phyloP scores from a whole-genome alignment of 2,113 vertebrate species.

The Podarcis muralis region DNA sequence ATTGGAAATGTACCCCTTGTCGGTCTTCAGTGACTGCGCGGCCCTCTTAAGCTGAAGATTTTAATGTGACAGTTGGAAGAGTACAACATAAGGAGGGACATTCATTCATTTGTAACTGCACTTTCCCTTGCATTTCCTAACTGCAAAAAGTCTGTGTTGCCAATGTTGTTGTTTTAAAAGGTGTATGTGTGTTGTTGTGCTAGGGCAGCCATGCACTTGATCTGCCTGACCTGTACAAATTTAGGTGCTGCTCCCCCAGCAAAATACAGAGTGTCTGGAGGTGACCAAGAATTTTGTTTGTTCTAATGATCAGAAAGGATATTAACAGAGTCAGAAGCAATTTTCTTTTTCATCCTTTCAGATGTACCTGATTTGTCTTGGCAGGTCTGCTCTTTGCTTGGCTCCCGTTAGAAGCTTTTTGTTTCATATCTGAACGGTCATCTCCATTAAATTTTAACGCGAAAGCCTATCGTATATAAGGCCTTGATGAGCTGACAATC shows the following conservation, averaged over 20 bases:
- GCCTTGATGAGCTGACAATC: constrained; percentile 34
- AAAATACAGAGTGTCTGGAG: no score
- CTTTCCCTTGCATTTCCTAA: no score
- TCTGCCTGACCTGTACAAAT: no score
- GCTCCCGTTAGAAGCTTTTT: constrained; percentile 44
- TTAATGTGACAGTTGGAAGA: constrained; percentile 26
- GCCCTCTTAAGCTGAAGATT: neutral
- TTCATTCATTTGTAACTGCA: neutral
- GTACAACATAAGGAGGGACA: constrained; percentile 18
- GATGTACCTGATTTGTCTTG: constrained; percentile 17
- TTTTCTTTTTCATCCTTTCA: constrained; percentile 49
- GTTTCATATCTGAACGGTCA: constrained; percentile 51
- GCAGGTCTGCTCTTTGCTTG: constrained; percentile 46
- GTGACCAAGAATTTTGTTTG: constrained; percentile 32
- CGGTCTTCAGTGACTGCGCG: neutral
- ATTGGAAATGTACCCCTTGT: neutral
- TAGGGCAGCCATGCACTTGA: no score
- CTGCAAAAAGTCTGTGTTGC: no score
- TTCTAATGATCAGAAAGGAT: constrained; percentile 34
- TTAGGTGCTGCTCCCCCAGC: no score
- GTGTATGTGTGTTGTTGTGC: no score
- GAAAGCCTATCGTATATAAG: constrained; percentile 23
- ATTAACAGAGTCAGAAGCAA: constrained; percentile 36
- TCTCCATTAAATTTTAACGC: constrained; percentile 62
- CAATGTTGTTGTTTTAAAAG: no score